Evolutionary conservation across 2,113 vertebrate species (phyloP), one percentile per base, ranked within the genome.

Genomic region (Mus spicilegus): DNA sequence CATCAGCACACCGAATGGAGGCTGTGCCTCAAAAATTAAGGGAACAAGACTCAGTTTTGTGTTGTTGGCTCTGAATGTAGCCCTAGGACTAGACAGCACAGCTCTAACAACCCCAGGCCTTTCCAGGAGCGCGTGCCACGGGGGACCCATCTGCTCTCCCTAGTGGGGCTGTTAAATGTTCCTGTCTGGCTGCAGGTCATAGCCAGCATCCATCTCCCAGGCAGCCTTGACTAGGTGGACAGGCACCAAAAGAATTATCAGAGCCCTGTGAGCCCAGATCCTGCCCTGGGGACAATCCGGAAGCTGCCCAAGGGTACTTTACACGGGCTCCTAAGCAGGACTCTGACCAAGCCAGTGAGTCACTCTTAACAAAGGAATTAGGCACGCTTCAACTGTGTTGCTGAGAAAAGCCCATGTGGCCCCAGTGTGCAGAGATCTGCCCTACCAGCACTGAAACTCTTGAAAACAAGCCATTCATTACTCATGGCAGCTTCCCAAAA

Each of bases 11-110:
- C 84, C 75, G 63, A 56, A 5, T 46, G 51, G n/a, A 75, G 87
- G 39, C 75, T 5, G 2, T 13, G 89, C 58, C 95, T 96, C 87
- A 24, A 33, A 65, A 89, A 97, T 84, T 56, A 95, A 95, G 87
- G 84, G 69, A 78, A 92, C 54, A 3, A 0, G 28, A 54, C 6
- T 22, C 0, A 2, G 42, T 93, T 75, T 2, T 39, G 42, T 7
- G 16, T 82, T 13, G 0, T 76, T 42, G 16, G 77, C 33, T 77
- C 42, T 0, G 76, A 12, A 77, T 1, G 67, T 22, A 49, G 81
- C 87, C 54, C 51, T 2, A 9, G 20, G 58, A 46, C 54, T 39
- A 1, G 3, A 56, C 6, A 20, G 82, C 24, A 8, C 0, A 4
- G 54, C 17, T 70, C 73, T 54, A 28, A 77, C 92, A 93, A 78